These are phyloP conservation scores for Cheirogaleus medius DNA, from an alignment of 2,113 vertebrate species.

Conservation along the genomic window DNA sequence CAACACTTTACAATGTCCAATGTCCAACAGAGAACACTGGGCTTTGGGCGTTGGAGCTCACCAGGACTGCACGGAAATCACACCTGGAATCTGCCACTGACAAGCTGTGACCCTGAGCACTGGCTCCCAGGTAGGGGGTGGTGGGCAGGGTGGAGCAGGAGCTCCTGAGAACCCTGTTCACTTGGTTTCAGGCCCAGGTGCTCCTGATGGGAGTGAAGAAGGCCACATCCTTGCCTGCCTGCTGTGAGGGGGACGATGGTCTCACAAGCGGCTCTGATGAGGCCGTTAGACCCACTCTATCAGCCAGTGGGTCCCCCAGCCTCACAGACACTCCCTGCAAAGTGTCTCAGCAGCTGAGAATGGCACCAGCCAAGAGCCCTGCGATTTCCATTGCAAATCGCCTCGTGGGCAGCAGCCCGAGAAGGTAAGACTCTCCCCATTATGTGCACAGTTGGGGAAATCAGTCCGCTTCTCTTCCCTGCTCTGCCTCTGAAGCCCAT, in stretches of 20 bases:
- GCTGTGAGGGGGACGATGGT: neutral
- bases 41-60: too few relatives aligned
- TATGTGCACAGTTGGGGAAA: neutral
- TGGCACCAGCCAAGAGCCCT: neutral
- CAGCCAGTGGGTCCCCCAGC: neutral
- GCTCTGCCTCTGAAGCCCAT: neutral
- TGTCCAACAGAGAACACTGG: too few relatives aligned
- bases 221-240: accelerated
- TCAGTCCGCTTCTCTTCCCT: neutral
- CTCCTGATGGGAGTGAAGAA: accelerated
- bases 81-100: too few relatives aligned
- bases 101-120: neutral
- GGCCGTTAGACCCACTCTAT: neutral
- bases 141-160: neutral
- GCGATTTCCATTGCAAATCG: neutral
- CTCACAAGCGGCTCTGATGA: neutral
- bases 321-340: neutral
- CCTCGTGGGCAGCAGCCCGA: neutral
- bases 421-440: neutral
- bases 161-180: neutral
- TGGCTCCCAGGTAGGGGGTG: neutral
- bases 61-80: too few relatives aligned
- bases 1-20: too few relatives aligned
- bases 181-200: neutral
- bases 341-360: neutral